Evolutionary conservation across 2,113 vertebrate genomes (phyloP), one percentile per base, ranked within the genome.

Genomic region (Pteronura brasiliensis): DNA sequence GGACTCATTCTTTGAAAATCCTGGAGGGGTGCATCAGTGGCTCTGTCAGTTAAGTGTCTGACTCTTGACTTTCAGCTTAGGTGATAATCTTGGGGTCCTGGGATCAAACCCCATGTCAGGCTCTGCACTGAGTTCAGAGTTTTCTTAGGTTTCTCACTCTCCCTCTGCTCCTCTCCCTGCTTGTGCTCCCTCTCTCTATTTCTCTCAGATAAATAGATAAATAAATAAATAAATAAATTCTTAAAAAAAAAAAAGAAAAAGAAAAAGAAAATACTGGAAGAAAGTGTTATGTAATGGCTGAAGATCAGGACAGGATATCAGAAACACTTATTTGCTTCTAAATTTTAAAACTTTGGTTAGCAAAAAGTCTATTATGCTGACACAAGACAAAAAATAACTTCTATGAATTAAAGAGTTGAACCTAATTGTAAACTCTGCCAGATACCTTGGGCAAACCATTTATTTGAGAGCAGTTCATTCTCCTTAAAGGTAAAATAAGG

Each of bases 401-500:
- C n/a, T 3, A 2, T 82, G 10, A 96, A 83, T 83, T 63, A 82
- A 47, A 81, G 93, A 79, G 71, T 89, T 85, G 83, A 84, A 12
- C 29, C 29, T 93, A 80, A 88, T 90, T 95, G 34, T 77, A 91
- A 97, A 96, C 42, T 96, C 72, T 93, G 93, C 63, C 47, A 92
- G 81, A 83, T 65, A 92, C 86, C 74, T 67, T 76, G 34, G 86
- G 69, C 42, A 94, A 88, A 44, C 31, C 39, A 82, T 91, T 91
- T 77, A 65, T 67, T 42, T 44, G 31, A 90, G 12, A 96, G 52
- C 1, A 96, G 27, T 90, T 96, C 57, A 77, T 93, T 90, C 42
- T 93, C 86, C 63, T 96, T 79, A 71, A 91, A 88, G 49, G 92
- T 87, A 91, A 82, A 97, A 67, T 55, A 39, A 77, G 39, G 69